Base-by-base conservation (phyloP, 2,888 invertebrate genomes). In the Acronicta psi region DNA sequence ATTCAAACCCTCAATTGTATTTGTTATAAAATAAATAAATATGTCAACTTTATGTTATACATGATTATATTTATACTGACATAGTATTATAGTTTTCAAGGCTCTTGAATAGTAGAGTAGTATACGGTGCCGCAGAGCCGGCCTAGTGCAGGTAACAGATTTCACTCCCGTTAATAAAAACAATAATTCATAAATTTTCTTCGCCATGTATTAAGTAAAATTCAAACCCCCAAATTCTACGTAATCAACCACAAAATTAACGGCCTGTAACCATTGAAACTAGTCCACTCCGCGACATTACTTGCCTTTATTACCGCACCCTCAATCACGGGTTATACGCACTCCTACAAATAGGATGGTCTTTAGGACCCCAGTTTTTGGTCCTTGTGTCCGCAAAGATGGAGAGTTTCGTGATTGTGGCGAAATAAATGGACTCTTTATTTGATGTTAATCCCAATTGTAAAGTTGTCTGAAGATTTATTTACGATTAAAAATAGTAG, bases 241-340 rank as follows among this genome's bases (percentile, higher is more conserved):
- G 45, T 56, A 54, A 60, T 63, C 58, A 61, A 49, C 34, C 36
- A 29, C 29, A 51, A 47, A 69, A 59, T 74, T 54, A 74, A 69
- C 53, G 55, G 37, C 23, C 40, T 18, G 60, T 43, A 34, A 18
- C 52, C 60, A 51, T 42, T 51, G 52, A 53, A 62, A 59, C 56
- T 43, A 65, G 60, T 74, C 54, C 43, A 52, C 31, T 54, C 34
- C 31, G 42, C 18, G 51, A 59, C 50, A 73, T 73, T 57, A 55
- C 37, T 65, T 37, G 40, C 40, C 60, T 68, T 74, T 73, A 71
- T 71, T 51, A 57, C 57, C 25, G n/a, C 34, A 44, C 44, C 43
- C 63, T 57, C 74, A 73, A 72, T 73, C 71, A 71, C 45, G 38
- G 54, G 17, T 43, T 67, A 62, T 50, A 43, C 14, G 60, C 23